Evolutionary conservation across 2,797 vertebrate species (phyloP), one percentile per base, ranked within the genome.

Genomic region (Crax fasciolata): DNA sequence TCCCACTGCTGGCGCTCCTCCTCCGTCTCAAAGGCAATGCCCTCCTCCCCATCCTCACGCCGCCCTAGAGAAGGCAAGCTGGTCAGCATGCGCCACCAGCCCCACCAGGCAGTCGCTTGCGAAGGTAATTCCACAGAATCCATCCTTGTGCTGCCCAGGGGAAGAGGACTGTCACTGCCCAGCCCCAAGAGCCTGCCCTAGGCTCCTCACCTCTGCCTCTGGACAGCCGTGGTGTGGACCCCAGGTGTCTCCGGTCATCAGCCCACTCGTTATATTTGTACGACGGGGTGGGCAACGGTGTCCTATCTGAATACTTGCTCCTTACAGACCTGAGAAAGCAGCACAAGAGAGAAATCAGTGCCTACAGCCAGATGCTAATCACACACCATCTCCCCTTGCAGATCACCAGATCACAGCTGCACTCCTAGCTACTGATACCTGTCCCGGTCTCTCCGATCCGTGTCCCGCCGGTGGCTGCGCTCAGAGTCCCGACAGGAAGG

Each of bases 201-300:
- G 20, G 13, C 27, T 63, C 19, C 87, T 94, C 95, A 99, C 99
- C 99, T 99, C 98, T 99, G 61, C 99, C 99, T 96, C 98, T 98
- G 61, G 99, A 99, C 63, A 99, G 98, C 48, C 99, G 99, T 1
- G 99, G 99, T 0, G 99, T 99, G 21, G 99, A 98, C 6, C 99
- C 99, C 74, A 99, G 95, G 93, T 99, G 99, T 77, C 97, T 98
- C 77, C 99, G 98, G 95, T 99, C 99, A n/a, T 99, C 99, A 17
- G 99, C 99, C 99, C 99, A 99, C 58, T 99, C 99, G 0, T 99
- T 99, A 96, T 99, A 99, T 91, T 99, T 99, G 96, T 99, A 99
- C 0, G 99, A 99, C 0, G 99, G 99, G 2, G 99, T 99, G 4
- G 99, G 99, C 78, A 99, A 93, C 0, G 99, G 99, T 0, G 99